Evolutionary conservation across 2,888 invertebrate genomes (phyloP).

Genomic region (Acleris emargana): DNA sequence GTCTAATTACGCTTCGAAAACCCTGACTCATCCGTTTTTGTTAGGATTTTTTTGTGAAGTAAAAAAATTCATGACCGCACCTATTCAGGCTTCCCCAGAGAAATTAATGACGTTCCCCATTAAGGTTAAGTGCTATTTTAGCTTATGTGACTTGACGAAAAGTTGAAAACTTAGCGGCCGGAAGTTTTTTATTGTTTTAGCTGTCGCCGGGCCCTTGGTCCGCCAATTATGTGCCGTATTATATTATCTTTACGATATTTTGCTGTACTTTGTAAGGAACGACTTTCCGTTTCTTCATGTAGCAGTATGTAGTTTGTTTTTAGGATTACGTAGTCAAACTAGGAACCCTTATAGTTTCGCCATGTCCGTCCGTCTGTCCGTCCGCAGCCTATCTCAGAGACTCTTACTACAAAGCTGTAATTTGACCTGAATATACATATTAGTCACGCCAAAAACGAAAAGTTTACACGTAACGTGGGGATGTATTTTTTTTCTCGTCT

Average conservation of each 20-base stretch:
- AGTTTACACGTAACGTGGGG: too few species aligned
- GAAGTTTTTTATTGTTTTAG: slow-evolving; percentile 53
- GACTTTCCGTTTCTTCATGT: too few species aligned
- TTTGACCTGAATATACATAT: too few species aligned
- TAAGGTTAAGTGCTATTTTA: slow-evolving; percentile 76
- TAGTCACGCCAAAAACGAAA: too few species aligned
- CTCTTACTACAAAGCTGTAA: too few species aligned
- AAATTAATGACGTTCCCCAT: slow-evolving; percentile 71
- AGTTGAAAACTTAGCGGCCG: slow-evolving; percentile 57
- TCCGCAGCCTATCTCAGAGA: too few species aligned
- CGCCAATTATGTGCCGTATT: slow-evolving; percentile 38
- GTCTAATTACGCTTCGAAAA: slow-evolving; percentile 32
- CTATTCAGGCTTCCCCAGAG: slow-evolving; percentile 67
- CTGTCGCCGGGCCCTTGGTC: slow-evolving; percentile 36
- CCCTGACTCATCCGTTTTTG: slow-evolving; percentile 37
- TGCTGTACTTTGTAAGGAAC: neutral
- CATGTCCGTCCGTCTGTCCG: too few species aligned
- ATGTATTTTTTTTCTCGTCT: too few species aligned
- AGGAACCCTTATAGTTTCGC: too few species aligned
- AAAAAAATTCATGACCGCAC: slow-evolving; percentile 51
- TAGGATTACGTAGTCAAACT: too few species aligned
- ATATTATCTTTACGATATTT: slow-evolving; percentile 27
- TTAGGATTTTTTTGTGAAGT: slow-evolving; percentile 40
- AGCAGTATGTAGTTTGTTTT: too few species aligned
- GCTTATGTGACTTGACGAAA: slow-evolving; percentile 72